Evolutionary conservation across 2,797 vertebrate genomes (phyloP).

Genomic region (Betta splendens): DNA sequence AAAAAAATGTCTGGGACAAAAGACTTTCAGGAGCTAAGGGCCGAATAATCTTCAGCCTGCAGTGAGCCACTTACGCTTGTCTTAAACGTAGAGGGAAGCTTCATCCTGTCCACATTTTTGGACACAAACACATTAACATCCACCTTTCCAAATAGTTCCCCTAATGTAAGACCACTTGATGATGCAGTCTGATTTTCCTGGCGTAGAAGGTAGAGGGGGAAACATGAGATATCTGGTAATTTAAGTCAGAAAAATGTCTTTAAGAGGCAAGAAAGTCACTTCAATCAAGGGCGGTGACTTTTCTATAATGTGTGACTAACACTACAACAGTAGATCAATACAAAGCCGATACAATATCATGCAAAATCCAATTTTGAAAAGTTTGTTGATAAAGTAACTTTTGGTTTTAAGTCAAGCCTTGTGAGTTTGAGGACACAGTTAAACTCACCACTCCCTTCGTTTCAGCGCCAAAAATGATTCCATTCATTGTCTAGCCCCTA

Average conservation of each 20-base stretch:
- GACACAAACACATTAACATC: conserved; percentile 30
- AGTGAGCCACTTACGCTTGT: conserved; percentile 3
- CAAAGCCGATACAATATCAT: too few relatives aligned
- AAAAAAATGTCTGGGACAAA: conserved; percentile 10
- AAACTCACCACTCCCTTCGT: not conserved
- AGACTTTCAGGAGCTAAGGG: conserved; percentile 9
- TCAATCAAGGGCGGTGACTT: too few relatives aligned
- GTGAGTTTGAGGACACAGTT: conserved; percentile 5
- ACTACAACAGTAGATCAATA: too few relatives aligned
- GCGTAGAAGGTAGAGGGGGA: conserved; percentile 29
- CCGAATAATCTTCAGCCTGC: not conserved
- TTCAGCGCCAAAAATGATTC: conserved; percentile 20
- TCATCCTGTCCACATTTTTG: conserved; percentile 17
- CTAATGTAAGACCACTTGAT: conserved; percentile 53
- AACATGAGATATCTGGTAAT: conserved; percentile 41
- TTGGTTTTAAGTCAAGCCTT: conserved; percentile 16
- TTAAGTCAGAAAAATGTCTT: conserved; percentile 35
- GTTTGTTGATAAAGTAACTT: not conserved
- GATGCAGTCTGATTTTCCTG: conserved; percentile 61
- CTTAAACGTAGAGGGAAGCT: conserved; percentile 13
- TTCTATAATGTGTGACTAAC: too few relatives aligned
- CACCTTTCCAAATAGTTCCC: conserved; percentile 42
- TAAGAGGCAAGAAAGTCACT: too few relatives aligned
- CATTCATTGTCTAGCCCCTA: too few relatives aligned
- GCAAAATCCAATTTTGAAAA: not conserved